These are phyloP conservation scores for Dolichallabes microphthalmus DNA, from an alignment of 2,113 vertebrate species.

Conservation along the genomic window DNA sequence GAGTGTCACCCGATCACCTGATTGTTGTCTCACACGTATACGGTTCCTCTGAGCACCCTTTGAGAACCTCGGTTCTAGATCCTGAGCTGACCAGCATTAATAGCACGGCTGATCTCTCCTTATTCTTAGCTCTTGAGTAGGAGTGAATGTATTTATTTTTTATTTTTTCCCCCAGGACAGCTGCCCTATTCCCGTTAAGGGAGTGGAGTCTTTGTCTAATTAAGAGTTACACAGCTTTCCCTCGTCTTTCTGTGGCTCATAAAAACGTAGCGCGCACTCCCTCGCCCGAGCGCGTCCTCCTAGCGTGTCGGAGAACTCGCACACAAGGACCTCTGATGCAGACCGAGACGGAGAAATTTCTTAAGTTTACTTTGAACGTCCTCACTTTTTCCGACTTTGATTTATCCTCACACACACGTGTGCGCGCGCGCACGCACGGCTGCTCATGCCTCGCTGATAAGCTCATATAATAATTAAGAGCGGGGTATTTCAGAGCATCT, in stretches of 20 bases:
- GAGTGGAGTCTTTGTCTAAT: constrained; percentile 62
- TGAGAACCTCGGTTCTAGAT: background rate
- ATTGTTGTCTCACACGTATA: background rate
- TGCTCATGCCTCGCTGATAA: constrained; percentile 62
- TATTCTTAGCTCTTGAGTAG: constrained; percentile 40
- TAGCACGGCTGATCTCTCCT: constrained; percentile 2
- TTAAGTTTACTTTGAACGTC: background rate
- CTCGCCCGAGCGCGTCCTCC: background rate
- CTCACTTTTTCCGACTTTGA: constrained; percentile 10
- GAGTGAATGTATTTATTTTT: background rate
- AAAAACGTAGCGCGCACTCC: constrained; percentile 61
- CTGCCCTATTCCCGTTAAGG: constrained; percentile 52
- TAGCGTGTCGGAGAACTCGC: constrained; percentile 11
- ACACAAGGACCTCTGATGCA: background rate
- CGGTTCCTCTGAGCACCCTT: background rate
- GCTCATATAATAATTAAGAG: constrained; percentile 73
- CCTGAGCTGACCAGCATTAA: constrained; percentile 14
- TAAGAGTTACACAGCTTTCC: constrained; percentile 69
- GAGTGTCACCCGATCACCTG: no score
- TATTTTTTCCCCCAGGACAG: constrained; percentile 52
- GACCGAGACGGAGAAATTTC: background rate
- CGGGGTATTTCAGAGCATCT: constrained; percentile 30
- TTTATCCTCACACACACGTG: constrained; percentile 28
- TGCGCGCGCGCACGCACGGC: constrained; percentile 5
- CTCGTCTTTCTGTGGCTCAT: constrained; percentile 64